Conservation (phyloP, 2,797 vertebrate genomes). For the Anisognathus igniventris region DNA sequence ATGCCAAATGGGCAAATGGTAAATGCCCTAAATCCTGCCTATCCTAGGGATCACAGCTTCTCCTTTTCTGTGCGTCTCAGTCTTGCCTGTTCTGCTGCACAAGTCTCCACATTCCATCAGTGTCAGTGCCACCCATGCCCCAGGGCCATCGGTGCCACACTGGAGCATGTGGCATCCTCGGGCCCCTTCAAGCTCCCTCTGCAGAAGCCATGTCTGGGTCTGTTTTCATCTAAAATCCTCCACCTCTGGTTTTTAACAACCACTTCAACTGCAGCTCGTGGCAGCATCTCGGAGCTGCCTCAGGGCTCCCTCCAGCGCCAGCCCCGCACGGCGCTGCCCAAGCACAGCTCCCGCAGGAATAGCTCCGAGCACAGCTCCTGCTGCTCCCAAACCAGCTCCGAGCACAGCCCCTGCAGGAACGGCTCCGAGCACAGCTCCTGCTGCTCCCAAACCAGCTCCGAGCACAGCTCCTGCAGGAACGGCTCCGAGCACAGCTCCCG, state of each 20-base stretch:
- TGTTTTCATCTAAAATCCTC: not conserved
- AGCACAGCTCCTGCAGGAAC: no score
- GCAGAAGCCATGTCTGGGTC: not conserved
- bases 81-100: not conserved
- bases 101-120: no score
- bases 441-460: no score
- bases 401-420: no score
- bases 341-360: no score
- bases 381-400: no score
- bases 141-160: not conserved
- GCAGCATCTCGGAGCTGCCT: rapidly evolving
- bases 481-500: no score
- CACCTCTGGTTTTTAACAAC: not conserved
- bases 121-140: not conserved
- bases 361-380: no score
- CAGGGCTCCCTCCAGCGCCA: slow-evolving; percentile 22
- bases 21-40: not conserved
- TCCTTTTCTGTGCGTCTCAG: not conserved
- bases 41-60: not conserved
- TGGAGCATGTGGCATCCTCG: rapidly evolving
- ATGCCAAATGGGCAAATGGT: not conserved
- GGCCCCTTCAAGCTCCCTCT: not conserved
- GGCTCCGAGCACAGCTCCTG: no score
- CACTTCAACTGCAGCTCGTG: rapidly evolving
- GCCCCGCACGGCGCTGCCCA: rapidly evolving